Percentiles rank a stretch among this genome's conserved stretches.
These are phyloP conservation scores for Poecile montanus DNA, from an alignment of 2,797 vertebrate genomes.

Conservation along the genomic window DNA sequence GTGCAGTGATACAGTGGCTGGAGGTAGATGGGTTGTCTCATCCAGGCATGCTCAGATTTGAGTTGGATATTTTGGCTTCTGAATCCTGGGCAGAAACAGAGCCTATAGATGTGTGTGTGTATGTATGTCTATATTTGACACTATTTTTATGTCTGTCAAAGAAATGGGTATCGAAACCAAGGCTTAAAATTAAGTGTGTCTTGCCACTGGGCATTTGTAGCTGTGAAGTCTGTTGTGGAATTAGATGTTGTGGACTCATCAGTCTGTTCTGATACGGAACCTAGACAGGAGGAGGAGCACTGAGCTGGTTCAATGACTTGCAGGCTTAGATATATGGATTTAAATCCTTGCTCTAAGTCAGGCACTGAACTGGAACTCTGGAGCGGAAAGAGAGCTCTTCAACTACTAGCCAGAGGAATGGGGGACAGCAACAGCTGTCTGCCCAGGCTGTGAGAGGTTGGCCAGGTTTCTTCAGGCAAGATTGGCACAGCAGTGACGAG, in stretches of 20 bases:
- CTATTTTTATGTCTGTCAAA: not conserved
- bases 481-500: not conserved
- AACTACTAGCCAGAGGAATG: not conserved
- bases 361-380: not conserved
- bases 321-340: not conserved
- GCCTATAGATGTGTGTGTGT: rapidly evolving
- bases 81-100: not conserved
- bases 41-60: not conserved
- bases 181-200: not conserved
- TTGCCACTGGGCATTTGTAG: not conserved
- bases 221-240: not conserved
- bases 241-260: not conserved
- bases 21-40: not conserved
- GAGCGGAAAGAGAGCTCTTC: not conserved
- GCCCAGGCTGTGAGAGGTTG: not conserved
- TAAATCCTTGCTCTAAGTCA: not conserved
- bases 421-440: not conserved
- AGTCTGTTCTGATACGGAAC: not conserved
- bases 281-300: not conserved
- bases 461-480: not conserved
- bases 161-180: not conserved
- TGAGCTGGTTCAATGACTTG: not conserved
- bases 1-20: rapidly evolving
- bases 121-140: not conserved
- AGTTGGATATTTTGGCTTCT: not conserved